Conservation (phyloP, 2,113 vertebrate species). For the Psittacus erithacus region DNA sequence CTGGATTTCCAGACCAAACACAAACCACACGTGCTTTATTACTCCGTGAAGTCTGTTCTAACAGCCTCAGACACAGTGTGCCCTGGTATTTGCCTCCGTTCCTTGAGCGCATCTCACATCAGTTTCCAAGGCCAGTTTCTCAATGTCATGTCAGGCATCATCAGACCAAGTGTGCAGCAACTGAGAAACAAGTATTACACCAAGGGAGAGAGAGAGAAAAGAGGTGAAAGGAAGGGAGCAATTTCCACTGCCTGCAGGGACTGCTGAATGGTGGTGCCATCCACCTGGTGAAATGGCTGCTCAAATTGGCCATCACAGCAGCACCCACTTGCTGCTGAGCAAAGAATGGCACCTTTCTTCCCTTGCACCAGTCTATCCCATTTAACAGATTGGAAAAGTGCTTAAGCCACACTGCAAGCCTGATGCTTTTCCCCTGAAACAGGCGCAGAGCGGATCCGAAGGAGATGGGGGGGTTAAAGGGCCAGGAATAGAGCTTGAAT, state of each 20-base stretch:
- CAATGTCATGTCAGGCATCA: not conserved
- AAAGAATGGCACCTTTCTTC: not conserved
- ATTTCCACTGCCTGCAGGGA: not conserved
- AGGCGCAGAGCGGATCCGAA: not conserved
- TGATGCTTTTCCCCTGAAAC: not conserved
- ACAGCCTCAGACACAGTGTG: not conserved
- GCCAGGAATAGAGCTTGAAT: constrained; percentile 47
- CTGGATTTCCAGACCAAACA: not conserved
- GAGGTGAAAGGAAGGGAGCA: not conserved
- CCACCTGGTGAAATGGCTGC: fast-evolving
- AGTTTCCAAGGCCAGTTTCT: fast-evolving
- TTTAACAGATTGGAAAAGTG: not conserved
- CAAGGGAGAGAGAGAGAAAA: not conserved
- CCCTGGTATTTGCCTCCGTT: not conserved
- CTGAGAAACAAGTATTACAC: not conserved
- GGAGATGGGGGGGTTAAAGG: constrained; percentile 21
- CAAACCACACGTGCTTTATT: not conserved
- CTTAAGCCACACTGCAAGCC: not conserved
- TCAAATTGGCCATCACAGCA: fast-evolving
- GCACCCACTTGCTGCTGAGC: not conserved
- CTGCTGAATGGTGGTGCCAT: not conserved
- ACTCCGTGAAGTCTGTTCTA: not conserved
- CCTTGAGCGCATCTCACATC: not conserved
- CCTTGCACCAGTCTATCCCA: not conserved
- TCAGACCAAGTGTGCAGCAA: fast-evolving